phyloP scores from a whole-genome alignment of 1,140 invertebrate genomes.

The Propsilocerus akamusi region DNA sequence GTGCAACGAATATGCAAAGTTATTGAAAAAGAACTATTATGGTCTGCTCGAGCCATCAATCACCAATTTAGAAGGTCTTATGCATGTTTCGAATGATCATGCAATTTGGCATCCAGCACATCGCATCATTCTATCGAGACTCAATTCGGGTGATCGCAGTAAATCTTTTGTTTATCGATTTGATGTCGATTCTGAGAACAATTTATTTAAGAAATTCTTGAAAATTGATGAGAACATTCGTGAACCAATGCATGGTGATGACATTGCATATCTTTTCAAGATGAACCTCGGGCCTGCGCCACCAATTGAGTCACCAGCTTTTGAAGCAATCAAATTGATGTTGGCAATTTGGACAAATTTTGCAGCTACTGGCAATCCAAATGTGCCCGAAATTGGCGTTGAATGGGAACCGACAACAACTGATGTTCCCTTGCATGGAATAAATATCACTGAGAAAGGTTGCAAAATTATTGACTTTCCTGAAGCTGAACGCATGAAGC shows the following conservation, averaged over 20 bases:
- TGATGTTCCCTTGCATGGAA: conserved; percentile 15
- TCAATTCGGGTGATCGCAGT: conserved; percentile 12
- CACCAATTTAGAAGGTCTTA: conserved; percentile 11
- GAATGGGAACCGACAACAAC: conserved; percentile 21
- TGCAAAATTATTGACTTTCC: conserved; percentile 21
- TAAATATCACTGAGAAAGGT: conserved; percentile 22
- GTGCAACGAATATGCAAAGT: neutral
- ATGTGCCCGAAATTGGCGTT: conserved; percentile 16
- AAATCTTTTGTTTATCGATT: conserved; percentile 27
- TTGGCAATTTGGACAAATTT: conserved; percentile 28
- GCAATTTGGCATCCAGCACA: conserved; percentile 23
- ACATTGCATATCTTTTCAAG: too few relatives aligned
- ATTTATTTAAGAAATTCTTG: neutral
- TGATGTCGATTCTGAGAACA: conserved; percentile 19
- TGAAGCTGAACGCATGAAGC: conserved; percentile 20
- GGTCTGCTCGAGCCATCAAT: neutral
- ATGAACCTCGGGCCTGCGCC: too few relatives aligned
- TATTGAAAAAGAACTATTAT: conserved; percentile 6
- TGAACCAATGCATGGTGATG: too few relatives aligned
- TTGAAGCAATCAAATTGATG: too few relatives aligned
- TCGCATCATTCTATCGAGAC: conserved; percentile 14
- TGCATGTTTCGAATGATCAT: neutral
- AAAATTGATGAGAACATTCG: too few relatives aligned
- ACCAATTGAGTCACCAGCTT: too few relatives aligned
- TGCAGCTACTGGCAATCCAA: conserved; percentile 22